Conservation (phyloP, 2,113 vertebrate genomes). For the Megaptera novaeangliae region DNA sequence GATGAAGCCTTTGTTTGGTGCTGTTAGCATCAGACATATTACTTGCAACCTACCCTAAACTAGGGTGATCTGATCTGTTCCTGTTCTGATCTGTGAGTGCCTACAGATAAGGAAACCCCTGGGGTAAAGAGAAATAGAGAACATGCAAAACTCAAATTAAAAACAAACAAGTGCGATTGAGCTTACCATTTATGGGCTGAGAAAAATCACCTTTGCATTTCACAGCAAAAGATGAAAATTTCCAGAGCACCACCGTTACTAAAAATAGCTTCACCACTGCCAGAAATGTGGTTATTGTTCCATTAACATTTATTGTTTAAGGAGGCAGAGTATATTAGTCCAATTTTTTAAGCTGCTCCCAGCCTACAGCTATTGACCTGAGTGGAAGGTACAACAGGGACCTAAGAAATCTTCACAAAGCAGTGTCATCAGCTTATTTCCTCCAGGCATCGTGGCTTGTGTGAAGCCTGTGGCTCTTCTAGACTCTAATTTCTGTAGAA, state of each 20-base stretch:
- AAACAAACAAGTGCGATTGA: neutral
- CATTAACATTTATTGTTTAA: neutral
- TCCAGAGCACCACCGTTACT: constrained; percentile 7
- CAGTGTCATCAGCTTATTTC: neutral
- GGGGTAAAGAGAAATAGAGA: constrained; percentile 17
- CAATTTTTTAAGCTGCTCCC: neutral
- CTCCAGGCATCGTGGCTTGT: neutral
- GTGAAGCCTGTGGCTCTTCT: neutral
- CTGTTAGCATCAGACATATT: neutral
- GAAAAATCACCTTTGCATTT: constrained; percentile 42
- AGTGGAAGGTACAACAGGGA: neutral
- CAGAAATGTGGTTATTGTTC: constrained; percentile 24
- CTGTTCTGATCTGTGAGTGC: neutral
- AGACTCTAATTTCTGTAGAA: neutral
- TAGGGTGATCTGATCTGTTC: neutral
- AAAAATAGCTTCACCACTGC: constrained; percentile 35
- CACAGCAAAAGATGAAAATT: constrained; percentile 38
- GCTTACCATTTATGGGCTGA: neutral
- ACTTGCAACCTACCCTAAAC: neutral
- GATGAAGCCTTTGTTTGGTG: neutral
- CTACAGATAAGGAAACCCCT: constrained; percentile 27
- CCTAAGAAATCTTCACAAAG: neutral
- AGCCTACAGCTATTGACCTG: neutral
- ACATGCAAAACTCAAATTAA: neutral
- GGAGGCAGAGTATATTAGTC: neutral